Evolutionary conservation across 2,797 vertebrate genomes (phyloP).

Genomic region (Catamblyrhynchus diadema): DNA sequence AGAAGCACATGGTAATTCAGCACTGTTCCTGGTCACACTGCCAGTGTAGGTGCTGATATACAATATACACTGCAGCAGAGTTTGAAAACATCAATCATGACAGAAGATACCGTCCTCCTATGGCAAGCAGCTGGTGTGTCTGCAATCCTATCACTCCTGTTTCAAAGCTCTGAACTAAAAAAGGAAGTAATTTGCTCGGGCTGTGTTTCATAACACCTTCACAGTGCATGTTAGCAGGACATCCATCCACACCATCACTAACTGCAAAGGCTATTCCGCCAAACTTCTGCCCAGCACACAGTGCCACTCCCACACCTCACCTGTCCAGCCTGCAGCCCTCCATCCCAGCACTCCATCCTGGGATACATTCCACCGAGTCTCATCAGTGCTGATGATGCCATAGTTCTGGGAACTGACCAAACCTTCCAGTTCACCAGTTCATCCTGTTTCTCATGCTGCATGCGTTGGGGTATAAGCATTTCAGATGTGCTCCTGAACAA

Average conservation of each 20-base stretch:
- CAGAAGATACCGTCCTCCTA: neutral
- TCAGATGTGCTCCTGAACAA: neutral
- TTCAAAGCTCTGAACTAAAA: neutral
- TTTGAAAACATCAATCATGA: neutral
- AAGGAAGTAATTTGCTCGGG: neutral
- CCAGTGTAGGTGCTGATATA: neutral
- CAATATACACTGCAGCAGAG: neutral
- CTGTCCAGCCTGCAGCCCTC: neutral
- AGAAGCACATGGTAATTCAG: neutral
- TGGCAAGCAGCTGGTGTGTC: neutral
- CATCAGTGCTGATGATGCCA: neutral
- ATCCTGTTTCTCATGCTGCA: neutral
- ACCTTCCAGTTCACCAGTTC: neutral
- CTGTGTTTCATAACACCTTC: neutral
- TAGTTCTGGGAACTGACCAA: neutral
- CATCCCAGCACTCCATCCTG: accelerated
- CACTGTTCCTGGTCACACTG: neutral
- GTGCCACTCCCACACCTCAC: neutral
- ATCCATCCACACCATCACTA: neutral
- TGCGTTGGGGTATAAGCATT: neutral
- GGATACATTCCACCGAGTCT: neutral
- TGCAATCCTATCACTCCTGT: neutral
- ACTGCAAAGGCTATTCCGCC: neutral
- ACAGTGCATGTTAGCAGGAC: neutral
- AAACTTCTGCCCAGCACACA: neutral